Evolutionary conservation across 2,113 vertebrate species (phyloP).

Genomic region (Hylia prasina): DNA sequence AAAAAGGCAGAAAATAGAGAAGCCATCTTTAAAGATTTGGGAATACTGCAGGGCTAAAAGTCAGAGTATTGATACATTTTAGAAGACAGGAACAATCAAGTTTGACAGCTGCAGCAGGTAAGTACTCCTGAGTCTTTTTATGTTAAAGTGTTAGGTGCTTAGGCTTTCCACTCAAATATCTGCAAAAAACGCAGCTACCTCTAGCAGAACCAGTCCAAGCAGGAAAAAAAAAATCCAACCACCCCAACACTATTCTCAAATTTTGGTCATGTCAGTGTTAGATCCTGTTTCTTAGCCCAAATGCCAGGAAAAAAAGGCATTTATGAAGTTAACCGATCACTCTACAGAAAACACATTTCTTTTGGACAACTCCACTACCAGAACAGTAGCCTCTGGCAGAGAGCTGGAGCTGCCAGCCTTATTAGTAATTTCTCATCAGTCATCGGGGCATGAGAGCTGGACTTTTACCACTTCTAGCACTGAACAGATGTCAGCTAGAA

Average conservation of each 20-base stretch:
- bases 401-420: neutral
- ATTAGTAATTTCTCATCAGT: neutral
- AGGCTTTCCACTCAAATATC: neutral
- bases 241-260: neutral
- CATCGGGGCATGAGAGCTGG: neutral
- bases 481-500: neutral
- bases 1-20: neutral
- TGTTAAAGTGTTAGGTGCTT: neutral
- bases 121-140: neutral
- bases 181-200: neutral
- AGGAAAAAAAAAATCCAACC: fast-evolving
- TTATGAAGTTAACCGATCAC: neutral
- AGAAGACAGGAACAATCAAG: neutral
- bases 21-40: neutral
- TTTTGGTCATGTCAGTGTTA: neutral
- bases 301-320: neutral
- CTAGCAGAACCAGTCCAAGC: neutral
- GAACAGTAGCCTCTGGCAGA: neutral
- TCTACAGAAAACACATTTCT: neutral
- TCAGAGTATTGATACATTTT: neutral
- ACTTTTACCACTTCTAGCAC: neutral
- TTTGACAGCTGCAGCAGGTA: neutral
- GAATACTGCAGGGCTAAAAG: neutral
- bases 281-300: neutral
- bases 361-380: neutral